Conservation (phyloP, 2,113 vertebrate genomes). For the Microcebus murinus region DNA sequence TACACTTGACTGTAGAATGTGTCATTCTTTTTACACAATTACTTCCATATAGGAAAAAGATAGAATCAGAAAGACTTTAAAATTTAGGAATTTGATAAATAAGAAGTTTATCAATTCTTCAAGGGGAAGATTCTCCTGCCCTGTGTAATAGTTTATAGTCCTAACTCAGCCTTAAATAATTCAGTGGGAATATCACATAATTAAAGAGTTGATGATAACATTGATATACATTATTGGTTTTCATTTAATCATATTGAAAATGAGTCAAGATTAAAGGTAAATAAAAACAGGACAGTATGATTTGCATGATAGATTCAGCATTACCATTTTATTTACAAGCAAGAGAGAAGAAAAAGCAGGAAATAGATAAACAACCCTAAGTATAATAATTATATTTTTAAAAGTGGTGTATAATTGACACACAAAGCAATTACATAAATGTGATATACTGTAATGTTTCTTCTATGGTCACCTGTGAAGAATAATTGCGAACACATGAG, state of each 20-base stretch:
- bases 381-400: not conserved
- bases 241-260: not conserved
- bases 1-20: not conserved
- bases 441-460: not conserved
- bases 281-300: not conserved
- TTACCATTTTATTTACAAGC: not conserved
- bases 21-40: not conserved
- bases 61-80: not conserved
- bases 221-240: not conserved
- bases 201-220: not conserved
- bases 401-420: constrained; percentile 3
- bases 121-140: not conserved
- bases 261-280: not conserved
- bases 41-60: not conserved
- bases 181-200: not conserved
- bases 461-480: not conserved
- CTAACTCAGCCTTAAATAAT: accelerated
- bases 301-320: not conserved
- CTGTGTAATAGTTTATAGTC: accelerated
- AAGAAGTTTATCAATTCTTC: not conserved
- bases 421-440: not conserved
- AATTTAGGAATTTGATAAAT: not conserved
- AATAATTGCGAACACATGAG: not conserved
- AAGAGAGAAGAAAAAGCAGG: not conserved
- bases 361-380: not conserved